Conservation (phyloP, 2,797 vertebrate genomes). For the Eulemur mongoz region DNA sequence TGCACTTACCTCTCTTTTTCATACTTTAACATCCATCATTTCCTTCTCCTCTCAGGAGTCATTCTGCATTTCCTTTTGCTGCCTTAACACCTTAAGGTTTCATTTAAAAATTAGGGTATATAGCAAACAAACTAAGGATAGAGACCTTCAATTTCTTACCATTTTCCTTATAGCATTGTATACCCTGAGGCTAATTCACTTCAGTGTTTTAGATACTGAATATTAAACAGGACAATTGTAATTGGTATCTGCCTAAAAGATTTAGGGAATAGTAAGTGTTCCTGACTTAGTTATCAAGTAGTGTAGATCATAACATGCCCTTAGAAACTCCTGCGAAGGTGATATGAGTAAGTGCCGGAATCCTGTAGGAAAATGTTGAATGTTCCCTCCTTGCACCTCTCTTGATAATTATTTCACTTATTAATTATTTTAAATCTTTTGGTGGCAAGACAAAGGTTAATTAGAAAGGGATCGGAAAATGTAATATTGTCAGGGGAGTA, state of each 20-base stretch:
- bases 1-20: not conserved
- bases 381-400: not conserved
- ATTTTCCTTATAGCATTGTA: not conserved
- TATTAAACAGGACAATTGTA: not conserved
- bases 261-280: not conserved
- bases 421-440: conserved; percentile 68
- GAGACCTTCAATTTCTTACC: not conserved
- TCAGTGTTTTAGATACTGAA: not conserved
- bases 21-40: not conserved
- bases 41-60: not conserved
- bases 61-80: not conserved
- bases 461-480: conserved; percentile 61
- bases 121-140: not conserved
- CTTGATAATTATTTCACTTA: conserved; percentile 43
- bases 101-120: not conserved
- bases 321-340: not conserved
- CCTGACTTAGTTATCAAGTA: not conserved
- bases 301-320: not conserved
- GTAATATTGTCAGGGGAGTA: conserved; percentile 42
- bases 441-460: conserved; percentile 60
- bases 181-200: not conserved
- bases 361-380: not conserved
- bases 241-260: not conserved
- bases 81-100: not conserved
- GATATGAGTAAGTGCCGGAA: not conserved